These are phyloP conservation scores for Takifugu bimaculatus DNA, from an alignment of 2,113 vertebrate genomes.

Conservation along the genomic window DNA sequence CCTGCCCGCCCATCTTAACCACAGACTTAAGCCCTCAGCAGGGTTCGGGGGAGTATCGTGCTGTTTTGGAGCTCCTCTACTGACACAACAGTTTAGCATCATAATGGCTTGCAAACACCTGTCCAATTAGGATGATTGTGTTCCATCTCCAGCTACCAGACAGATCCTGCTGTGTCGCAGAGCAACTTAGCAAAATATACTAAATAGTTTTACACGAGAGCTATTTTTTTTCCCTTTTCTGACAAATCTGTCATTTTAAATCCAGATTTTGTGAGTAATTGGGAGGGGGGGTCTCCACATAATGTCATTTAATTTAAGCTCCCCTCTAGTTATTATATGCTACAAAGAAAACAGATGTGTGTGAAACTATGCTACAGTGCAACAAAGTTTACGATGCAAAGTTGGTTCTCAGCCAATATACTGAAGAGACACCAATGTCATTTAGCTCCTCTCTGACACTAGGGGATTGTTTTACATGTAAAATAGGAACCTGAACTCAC, in stretches of 20 bases:
- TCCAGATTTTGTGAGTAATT: not conserved
- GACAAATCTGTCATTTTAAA: slow-evolving; percentile 18
- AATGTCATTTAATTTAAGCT: too few species aligned
- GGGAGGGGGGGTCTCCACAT: too few species aligned
- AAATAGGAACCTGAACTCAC: too few species aligned
- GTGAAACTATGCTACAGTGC: too few species aligned
- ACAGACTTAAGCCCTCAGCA: slow-evolving; percentile 54
- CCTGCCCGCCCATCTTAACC: slow-evolving; percentile 50
- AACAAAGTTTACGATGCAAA: too few species aligned
- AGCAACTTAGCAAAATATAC: slow-evolving; percentile 60
- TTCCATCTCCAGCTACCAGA: slow-evolving; percentile 60
- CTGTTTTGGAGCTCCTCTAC: slow-evolving; percentile 61
- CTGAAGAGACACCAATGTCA: too few species aligned
- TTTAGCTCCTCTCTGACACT: too few species aligned
- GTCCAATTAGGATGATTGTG: slow-evolving; percentile 72
- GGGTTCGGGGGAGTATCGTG: slow-evolving; percentile 52
- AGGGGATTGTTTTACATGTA: too few species aligned
- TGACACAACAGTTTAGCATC: slow-evolving; percentile 62
- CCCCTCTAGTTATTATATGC: too few species aligned
- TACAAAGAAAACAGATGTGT: too few species aligned
- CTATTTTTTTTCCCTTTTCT: slow-evolving; percentile 58
- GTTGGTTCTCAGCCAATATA: too few species aligned
- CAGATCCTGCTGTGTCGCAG: slow-evolving; percentile 49
- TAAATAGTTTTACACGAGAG: slow-evolving; percentile 46
- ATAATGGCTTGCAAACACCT: slow-evolving; percentile 66